Conservation (phyloP, 1,140 invertebrate species). For the Aphaenogaster ashmeadi region DNA sequence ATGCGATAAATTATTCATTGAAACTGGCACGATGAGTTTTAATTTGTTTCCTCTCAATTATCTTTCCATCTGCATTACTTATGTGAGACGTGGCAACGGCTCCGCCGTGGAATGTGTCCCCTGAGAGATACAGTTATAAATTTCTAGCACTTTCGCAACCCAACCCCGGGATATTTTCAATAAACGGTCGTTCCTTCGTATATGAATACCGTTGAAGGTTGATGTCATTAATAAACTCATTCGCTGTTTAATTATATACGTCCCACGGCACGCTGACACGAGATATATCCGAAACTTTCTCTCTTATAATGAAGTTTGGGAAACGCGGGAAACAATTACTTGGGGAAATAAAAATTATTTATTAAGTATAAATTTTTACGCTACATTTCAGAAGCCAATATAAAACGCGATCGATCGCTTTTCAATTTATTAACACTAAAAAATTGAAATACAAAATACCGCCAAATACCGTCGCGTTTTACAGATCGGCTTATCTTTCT, state of each 20-base stretch:
- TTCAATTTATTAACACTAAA: not conserved
- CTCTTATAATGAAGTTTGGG: slow-evolving; percentile 30
- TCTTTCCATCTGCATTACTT: slow-evolving; percentile 59
- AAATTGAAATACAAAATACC: not conserved
- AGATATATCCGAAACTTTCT: slow-evolving; percentile 15
- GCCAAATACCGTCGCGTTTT: not conserved
- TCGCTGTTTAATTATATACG: slow-evolving; percentile 55
- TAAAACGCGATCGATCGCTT: no score
- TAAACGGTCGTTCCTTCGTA: slow-evolving; percentile 19
- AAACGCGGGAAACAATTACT: not conserved
- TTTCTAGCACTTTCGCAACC: slow-evolving; percentile 43
- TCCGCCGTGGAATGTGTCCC: slow-evolving; percentile 33
- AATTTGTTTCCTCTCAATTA: slow-evolving; percentile 62
- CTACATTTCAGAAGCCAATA: not conserved
- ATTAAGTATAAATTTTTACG: not conserved
- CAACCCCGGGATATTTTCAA: slow-evolving; percentile 48
- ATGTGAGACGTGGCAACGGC: slow-evolving; percentile 32
- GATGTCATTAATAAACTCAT: slow-evolving; percentile 58
- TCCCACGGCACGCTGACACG: not conserved
- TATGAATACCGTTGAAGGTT: not conserved
- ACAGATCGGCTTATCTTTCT: not conserved
- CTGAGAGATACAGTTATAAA: slow-evolving; percentile 48
- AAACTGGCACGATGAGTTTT: slow-evolving; percentile 45
- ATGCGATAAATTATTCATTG: slow-evolving; percentile 62
- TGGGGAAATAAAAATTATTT: not conserved